A percentile compares a stretch with the other conserved stretches of the same genome.
These are phyloP conservation scores for Octodon degus DNA, from an alignment of 2,113 vertebrate genomes.

Conservation along the genomic window DNA sequence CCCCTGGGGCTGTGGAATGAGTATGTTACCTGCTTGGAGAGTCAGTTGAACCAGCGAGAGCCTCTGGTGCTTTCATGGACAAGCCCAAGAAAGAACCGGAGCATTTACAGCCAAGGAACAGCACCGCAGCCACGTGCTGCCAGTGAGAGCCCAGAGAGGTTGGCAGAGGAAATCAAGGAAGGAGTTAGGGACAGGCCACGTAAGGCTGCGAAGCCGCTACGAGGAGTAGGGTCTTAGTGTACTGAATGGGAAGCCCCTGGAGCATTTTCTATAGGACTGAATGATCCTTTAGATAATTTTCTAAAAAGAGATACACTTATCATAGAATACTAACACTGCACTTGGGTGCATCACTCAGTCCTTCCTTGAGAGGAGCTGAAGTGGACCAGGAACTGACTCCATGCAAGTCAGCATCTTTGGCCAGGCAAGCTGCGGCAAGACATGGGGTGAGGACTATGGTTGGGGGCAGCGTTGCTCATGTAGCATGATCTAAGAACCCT, in stretches of 20 bases:
- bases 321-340: rapidly evolving
- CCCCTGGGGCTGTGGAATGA: no score
- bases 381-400: background rate
- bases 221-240: background rate
- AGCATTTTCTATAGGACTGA: background rate
- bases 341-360: no score
- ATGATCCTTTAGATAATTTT: background rate
- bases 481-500: background rate
- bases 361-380: background rate
- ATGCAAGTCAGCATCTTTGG: background rate
- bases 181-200: background rate
- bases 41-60: background rate
- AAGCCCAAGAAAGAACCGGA: background rate
- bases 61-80: background rate
- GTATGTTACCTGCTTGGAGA: no score
- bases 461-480: no score
- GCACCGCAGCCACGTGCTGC: background rate
- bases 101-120: background rate
- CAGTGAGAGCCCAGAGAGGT: background rate
- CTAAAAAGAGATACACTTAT: background rate
- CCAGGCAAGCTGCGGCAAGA: background rate
- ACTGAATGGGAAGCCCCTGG: background rate
- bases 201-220: background rate
- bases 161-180: background rate
- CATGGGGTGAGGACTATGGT: background rate